These are phyloP conservation scores for Diaphora mendica DNA, from an alignment of 2,888 invertebrate genomes.

Conservation along the genomic window DNA sequence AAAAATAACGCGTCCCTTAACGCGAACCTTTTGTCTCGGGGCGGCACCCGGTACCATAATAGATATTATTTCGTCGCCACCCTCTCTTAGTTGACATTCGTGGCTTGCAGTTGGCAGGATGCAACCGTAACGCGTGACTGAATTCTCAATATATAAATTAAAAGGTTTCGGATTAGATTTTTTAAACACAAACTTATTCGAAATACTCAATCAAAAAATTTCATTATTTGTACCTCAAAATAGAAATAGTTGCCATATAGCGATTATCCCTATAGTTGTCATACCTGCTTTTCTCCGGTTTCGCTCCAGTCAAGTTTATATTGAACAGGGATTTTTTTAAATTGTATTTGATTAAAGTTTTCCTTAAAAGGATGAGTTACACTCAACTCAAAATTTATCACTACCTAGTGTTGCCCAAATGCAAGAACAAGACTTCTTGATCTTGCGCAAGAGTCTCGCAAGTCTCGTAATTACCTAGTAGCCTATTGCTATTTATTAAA, in stretches of 20 bases:
- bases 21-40: constrained; percentile 79
- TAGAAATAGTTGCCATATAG: not conserved
- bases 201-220: not conserved
- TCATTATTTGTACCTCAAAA: not conserved
- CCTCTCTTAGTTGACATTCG: constrained; percentile 82
- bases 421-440: no score
- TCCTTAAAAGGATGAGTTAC: not conserved
- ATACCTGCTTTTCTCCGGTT: not conserved
- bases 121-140: constrained; percentile 81
- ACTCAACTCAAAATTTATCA: not conserved
- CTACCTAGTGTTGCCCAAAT: no score
- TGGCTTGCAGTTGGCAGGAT: constrained; percentile 79
- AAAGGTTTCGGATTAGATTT: constrained; percentile 36
- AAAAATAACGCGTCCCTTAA: constrained; percentile 83
- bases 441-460: no score
- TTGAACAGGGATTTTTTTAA: not conserved
- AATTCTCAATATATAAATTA: constrained; percentile 70
- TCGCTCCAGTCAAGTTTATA: not conserved
- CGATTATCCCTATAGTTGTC: not conserved
- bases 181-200: not conserved
- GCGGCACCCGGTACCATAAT: constrained; percentile 69
- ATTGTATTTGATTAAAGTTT: not conserved
- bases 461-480: no score
- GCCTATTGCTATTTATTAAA: no score
- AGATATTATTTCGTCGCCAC: constrained; percentile 73